Conservation (phyloP, 2,113 vertebrate genomes). For the Mandrillus leucophaeus region DNA sequence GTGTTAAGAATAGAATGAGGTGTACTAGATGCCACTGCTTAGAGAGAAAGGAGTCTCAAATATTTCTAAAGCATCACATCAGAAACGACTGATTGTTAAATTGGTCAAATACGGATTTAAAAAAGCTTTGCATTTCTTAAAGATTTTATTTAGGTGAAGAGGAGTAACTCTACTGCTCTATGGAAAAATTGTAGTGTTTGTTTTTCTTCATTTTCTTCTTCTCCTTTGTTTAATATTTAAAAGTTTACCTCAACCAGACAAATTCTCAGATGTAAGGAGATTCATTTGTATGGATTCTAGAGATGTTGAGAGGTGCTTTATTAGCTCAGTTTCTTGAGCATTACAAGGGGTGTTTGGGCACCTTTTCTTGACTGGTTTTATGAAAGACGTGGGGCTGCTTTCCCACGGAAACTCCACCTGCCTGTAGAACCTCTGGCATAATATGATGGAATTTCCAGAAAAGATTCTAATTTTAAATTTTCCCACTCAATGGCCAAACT, state of each 20-base stretch:
- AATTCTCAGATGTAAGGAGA: background rate
- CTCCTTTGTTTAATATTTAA: background rate
- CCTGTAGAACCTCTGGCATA: background rate
- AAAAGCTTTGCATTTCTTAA: background rate
- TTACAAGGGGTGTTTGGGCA: background rate
- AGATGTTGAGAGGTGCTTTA: background rate
- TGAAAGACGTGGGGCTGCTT: background rate
- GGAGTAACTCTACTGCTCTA: background rate
- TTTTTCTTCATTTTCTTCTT: background rate
- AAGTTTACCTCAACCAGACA: background rate
- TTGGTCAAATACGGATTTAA: background rate
- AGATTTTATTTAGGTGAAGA: background rate
- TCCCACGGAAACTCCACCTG: too few species aligned
- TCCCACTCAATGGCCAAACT: background rate
- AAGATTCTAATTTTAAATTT: background rate
- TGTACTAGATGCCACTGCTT: background rate
- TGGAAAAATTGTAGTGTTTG: background rate
- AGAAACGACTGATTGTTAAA: background rate
- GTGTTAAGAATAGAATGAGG: background rate
- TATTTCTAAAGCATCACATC: background rate
- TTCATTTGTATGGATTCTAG: background rate
- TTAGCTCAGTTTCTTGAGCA: background rate
- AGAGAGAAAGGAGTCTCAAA: background rate
- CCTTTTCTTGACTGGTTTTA: background rate
- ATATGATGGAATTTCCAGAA: background rate